These are phyloP conservation scores for Melinaea marsaeus DNA, from an alignment of 2,888 invertebrate genomes.

Conservation along the genomic window DNA sequence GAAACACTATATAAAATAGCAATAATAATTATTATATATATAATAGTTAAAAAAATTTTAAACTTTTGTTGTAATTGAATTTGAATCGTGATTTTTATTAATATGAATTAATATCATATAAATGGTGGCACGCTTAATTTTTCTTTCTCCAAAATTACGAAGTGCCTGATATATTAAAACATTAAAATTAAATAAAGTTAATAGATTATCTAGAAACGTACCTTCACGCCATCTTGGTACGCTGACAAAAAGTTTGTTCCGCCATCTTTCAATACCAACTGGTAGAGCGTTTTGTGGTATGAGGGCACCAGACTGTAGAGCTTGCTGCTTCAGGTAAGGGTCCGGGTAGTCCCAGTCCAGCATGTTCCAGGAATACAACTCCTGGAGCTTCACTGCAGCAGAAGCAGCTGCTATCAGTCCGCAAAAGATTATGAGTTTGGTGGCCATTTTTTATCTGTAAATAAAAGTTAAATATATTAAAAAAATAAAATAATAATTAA, in stretches of 20 bases:
- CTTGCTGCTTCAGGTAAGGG: slow-evolving; percentile 78
- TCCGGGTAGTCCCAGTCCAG: slow-evolving; percentile 87
- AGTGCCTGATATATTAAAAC: no score
- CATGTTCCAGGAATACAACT: slow-evolving; percentile 85
- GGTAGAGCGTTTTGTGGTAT: slow-evolving; percentile 88
- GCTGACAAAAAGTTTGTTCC: slow-evolving; percentile 88
- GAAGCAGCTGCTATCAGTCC: slow-evolving; percentile 51
- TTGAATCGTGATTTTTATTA: no score
- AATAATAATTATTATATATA: no score
- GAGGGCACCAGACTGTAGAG: slow-evolving; percentile 80
- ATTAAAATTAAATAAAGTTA: no score
- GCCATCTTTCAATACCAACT: slow-evolving; percentile 89
- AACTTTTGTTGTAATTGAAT: no score
- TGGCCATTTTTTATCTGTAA: slow-evolving; percentile 21
- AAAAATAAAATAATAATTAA: no score
- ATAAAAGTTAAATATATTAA: background rate
- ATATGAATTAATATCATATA: no score
- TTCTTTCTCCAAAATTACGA: no score
- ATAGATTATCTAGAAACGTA: slow-evolving; percentile 52
- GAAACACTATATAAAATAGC: no score
- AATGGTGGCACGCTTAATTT: no score
- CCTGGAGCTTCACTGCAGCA: slow-evolving; percentile 78
- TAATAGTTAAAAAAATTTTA: no score
- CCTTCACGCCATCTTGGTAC: slow-evolving; percentile 89
- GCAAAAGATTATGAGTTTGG: slow-evolving; percentile 39